These are phyloP conservation scores for Dascillus cervinus DNA, from an alignment of 2,888 invertebrate species.

Conservation along the genomic window DNA sequence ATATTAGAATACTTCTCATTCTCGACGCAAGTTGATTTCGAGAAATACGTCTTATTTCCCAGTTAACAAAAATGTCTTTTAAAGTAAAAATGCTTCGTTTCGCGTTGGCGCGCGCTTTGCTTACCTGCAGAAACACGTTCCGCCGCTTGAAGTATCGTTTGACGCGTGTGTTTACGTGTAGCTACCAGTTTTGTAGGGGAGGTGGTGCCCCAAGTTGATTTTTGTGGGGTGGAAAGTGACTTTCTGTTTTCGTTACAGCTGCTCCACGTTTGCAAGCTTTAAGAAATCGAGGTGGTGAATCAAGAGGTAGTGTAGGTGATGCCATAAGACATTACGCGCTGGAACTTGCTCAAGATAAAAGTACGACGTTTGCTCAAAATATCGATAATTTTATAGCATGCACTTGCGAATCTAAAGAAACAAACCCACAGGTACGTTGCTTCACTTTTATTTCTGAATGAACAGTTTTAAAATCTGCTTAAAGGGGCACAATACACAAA, in stretches of 20 bases:
- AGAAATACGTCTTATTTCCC: too few species aligned
- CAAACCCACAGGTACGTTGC: constrained; percentile 61
- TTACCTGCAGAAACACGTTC: too few species aligned
- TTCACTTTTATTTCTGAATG: constrained; percentile 3
- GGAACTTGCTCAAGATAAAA: constrained; percentile 73
- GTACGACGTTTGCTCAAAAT: constrained; percentile 86
- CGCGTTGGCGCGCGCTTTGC: too few species aligned
- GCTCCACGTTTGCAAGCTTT: constrained; percentile 68
- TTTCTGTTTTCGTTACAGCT: constrained; percentile 47
- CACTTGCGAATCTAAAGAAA: constrained; percentile 83
- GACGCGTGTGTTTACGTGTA: too few species aligned
- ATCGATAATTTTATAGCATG: constrained; percentile 91
- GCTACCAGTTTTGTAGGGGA: too few species aligned
- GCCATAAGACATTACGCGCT: constrained; percentile 71
- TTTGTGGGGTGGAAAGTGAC: background rate
- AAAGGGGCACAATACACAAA: too few species aligned
- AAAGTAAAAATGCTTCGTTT: too few species aligned
- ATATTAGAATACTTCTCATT: too few species aligned
- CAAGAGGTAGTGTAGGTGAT: constrained; percentile 56
- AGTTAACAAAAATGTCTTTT: too few species aligned
- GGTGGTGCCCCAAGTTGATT: background rate
- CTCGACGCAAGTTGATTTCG: too few species aligned
- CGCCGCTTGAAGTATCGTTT: too few species aligned
- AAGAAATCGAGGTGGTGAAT: constrained; percentile 50
- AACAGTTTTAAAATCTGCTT: constrained; percentile 4